Evolutionary conservation across 2,113 vertebrate genomes (phyloP), one percentile per base, ranked within the genome.

Genomic region (Lethenteron reissneri): DNA sequence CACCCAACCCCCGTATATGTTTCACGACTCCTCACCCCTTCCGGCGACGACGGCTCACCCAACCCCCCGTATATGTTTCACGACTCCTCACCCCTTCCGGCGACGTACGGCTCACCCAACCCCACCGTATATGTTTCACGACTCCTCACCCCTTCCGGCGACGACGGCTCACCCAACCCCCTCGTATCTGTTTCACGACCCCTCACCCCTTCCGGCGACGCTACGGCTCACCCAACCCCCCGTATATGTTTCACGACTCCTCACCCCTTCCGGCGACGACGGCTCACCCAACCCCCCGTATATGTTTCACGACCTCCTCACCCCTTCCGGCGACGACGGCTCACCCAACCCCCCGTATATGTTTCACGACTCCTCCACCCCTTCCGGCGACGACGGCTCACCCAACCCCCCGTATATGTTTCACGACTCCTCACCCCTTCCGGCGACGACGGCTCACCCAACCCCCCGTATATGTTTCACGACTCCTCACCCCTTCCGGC

Each of bases 91-190:
- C 17, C 56, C 56, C 68, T 15, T 73, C 72, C 2, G 10, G 11
- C 6, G 12, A 13, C 41, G 15, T n/a, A 10, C 68, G 57, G 13
- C 14, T 11, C 58, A 10, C n/a, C 11, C 21, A 17, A 15, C n/a
- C 64, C 60, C 60, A n/a, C 71, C 68, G 7, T 74, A 86, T 71
- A 19, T 41, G 2, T n/a, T 71, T 25, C 17, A 72, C 12, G 69
- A 71, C 57, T 64, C 15, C 15, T 57, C 13, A 11, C 17, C 56
- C 56, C 68, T 15, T 73, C 72, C 2, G 10, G 11, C 6, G 12
- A 13, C 41, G 15, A 10, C 68, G 57, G 13, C 14, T 11, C 58
- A 10, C n/a, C 11, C 21, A 17, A 15, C n/a, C 64, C 60, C 60
- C 71, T n/a, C 68, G 7, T 74, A 86, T 3, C 60, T 41, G 2